Base-by-base conservation (phyloP, 2,797 vertebrate genomes). In the Scomberomorus guttatus region DNA sequence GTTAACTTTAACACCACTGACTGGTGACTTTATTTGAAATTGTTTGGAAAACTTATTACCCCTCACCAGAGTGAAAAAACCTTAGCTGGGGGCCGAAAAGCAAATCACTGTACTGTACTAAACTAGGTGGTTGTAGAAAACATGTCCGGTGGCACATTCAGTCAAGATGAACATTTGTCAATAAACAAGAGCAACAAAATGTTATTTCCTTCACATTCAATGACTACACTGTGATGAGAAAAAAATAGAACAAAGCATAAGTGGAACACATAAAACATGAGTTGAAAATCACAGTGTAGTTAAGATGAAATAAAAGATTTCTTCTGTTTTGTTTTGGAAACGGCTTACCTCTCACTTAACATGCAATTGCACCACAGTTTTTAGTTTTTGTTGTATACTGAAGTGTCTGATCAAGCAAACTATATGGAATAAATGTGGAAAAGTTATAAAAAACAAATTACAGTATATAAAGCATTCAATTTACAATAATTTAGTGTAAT, bases 1-100 rank as follows among this genome's bases (percentile, higher is more conserved):
- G n/a, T 61, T 61, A 66, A 61, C 51, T 71, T 60, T 9, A 55
- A 55, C 58, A 60, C 15, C 14, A 58, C 12, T 8, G 39, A 52
- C 15, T 17, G 20, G n/a, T 22, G 39, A 66, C 12, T 56, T 56
- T 63, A 42, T 20, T 32, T 51, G 7, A 18, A 64, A n/a, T 51
- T 51, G 14, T 48, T 48, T 48, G 15, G 46, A 18, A 64, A 51
- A 50, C 42, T 24, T 14, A 15, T 8, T 5, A 32, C 4, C 2
- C 2, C n/a, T 22, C 12, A 14, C 12, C 27, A 22, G n/a, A 66
- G 64, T 3, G 50, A 15, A 20, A 34, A 56, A 4, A 15, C 57
- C 7, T 58, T 1, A 32, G 18, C 17, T 6, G 18, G 46, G 39
- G 18, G 46, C 46, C 7, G 12, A 4, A 44, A 44, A 44, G 42